Percentiles rank a stretch among this genome's conserved stretches.
Evolutionary conservation across 1,140 invertebrate species (phyloP).

Genomic region (Bombus huntii): DNA sequence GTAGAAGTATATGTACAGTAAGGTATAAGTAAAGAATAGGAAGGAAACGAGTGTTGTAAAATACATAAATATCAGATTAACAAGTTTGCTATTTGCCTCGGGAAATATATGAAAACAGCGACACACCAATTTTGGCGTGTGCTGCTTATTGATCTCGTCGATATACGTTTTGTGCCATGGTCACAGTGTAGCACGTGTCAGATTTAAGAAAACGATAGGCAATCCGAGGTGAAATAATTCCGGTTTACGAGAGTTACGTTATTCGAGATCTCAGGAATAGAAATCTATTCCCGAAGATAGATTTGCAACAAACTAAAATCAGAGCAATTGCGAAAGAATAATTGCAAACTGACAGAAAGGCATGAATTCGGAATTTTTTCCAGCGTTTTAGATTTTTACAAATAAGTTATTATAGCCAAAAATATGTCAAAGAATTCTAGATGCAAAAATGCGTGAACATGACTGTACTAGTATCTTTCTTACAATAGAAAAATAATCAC

Average conservation of each 20-base stretch:
- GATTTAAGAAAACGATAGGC: neutral
- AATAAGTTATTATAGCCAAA: neutral
- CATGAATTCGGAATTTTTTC: neutral
- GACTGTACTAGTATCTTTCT: neutral
- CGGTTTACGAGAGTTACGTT: too few species aligned
- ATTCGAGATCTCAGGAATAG: neutral
- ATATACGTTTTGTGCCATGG: slow-evolving; percentile 11
- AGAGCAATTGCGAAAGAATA: neutral
- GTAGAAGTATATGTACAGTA: too few species aligned
- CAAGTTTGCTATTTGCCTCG: neutral
- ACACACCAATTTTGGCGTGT: neutral
- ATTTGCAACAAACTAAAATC: neutral
- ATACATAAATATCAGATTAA: neutral
- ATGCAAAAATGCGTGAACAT: neutral
- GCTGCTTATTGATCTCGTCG: neutral
- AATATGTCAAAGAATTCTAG: neutral
- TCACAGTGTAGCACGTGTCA: neutral
- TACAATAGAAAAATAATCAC: neutral
- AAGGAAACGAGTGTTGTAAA: neutral
- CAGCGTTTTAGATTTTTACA: neutral
- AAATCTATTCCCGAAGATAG: neutral
- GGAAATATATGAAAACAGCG: neutral
- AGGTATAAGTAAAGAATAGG: neutral
- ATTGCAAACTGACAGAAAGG: neutral
- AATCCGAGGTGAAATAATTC: neutral